Evolutionary conservation across 2,888 invertebrate genomes (phyloP).

Genomic region (Tiliacea aurago): DNA sequence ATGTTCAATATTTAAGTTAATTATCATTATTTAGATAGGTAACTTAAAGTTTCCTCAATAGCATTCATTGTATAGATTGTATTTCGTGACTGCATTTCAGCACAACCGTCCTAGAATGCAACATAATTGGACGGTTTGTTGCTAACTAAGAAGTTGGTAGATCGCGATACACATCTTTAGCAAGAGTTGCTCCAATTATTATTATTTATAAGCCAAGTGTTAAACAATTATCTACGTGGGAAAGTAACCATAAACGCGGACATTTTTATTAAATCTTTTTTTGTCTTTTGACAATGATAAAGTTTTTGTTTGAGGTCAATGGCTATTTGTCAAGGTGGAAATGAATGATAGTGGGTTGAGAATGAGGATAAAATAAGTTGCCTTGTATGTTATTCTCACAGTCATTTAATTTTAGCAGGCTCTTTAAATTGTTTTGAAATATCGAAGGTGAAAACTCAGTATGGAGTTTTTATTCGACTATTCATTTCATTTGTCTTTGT

Average conservation of each 20-base stretch:
- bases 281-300: slow-evolving; percentile 30
- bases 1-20: not conserved
- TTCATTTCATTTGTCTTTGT: no score
- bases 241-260: slow-evolving; percentile 51
- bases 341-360: slow-evolving; percentile 47
- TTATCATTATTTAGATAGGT: not conserved
- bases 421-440: slow-evolving; percentile 32
- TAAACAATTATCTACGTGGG: slow-evolving; percentile 54
- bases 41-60: slow-evolving; percentile 1
- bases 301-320: slow-evolving; percentile 49
- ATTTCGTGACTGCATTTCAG: slow-evolving; percentile 40
- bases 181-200: slow-evolving; percentile 31
- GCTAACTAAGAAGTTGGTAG: slow-evolving; percentile 6
- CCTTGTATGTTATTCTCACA: slow-evolving; percentile 44
- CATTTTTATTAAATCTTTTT: slow-evolving; percentile 10
- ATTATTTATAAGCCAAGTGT: slow-evolving; percentile 1
- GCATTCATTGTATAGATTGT: slow-evolving; percentile 9
- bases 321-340: slow-evolving; percentile 47
- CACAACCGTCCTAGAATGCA: slow-evolving; percentile 48
- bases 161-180: slow-evolving; percentile 39
- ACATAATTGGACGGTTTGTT: slow-evolving; percentile 40
- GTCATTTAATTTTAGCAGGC: slow-evolving; percentile 16
- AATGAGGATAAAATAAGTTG: slow-evolving; percentile 46
- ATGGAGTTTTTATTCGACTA: not conserved
- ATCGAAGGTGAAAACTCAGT: slow-evolving; percentile 9